These are phyloP conservation scores for Dolichopus griseipennis DNA, from an alignment of 2,888 invertebrate genomes.

Conservation along the genomic window DNA sequence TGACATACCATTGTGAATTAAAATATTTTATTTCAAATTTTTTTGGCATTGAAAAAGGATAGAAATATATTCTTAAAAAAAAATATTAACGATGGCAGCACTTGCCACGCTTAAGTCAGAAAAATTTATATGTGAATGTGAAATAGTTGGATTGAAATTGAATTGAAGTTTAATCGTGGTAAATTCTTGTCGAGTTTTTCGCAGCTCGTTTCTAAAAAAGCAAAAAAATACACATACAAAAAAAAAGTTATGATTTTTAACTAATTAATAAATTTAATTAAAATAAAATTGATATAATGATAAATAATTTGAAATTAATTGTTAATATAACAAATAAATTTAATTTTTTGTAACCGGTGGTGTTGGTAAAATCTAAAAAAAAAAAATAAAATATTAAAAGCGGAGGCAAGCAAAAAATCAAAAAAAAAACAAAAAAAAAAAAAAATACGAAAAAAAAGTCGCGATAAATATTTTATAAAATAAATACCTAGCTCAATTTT, in stretches of 20 bases:
- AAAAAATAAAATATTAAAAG: neutral
- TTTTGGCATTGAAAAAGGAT: neutral
- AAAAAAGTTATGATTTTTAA: neutral
- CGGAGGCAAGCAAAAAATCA: no score
- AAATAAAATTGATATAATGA: neutral
- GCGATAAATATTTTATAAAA: no score
- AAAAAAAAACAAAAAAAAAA: no score
- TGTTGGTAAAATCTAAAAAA: neutral
- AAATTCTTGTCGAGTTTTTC: neutral
- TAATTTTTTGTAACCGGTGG: neutral
- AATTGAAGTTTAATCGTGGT: neutral
- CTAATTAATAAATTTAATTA: conserved; percentile 6
- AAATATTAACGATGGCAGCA: neutral
- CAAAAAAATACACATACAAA: neutral
- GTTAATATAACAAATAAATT: neutral
- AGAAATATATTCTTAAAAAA: neutral
- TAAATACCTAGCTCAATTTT: no score
- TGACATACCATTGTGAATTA: no score
- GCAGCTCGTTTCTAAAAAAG: neutral
- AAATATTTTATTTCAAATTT: neutral
- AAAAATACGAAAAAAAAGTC: no score
- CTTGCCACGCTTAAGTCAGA: neutral
- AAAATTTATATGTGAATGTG: neutral
- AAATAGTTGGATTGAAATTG: neutral
- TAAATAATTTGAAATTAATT: neutral